A percentile compares a stretch with the other conserved stretches of the same genome.
These are phyloP conservation scores for Zygaena filipendulae DNA, from an alignment of 2,888 invertebrate genomes.

Conservation along the genomic window DNA sequence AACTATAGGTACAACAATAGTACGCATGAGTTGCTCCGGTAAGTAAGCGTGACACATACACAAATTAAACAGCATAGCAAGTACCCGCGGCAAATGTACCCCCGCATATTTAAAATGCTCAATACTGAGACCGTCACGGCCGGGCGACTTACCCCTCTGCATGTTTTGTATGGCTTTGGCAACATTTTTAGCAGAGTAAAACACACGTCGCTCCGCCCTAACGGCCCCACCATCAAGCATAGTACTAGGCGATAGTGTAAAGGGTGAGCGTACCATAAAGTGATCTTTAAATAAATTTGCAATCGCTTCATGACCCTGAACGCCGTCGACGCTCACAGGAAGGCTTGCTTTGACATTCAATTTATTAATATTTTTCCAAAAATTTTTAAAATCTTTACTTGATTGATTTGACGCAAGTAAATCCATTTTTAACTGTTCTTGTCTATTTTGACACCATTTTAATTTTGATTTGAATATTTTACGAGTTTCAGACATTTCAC, in stretches of 20 bases:
- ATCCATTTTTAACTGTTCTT: no score
- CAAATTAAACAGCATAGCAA: no score
- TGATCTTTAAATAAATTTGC: conserved; percentile 1
- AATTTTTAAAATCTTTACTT: conserved; percentile 4
- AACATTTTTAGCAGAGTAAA: not conserved
- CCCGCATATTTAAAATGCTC: conserved; percentile 8
- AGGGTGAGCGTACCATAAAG: not conserved
- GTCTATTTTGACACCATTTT: no score
- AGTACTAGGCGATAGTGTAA: not conserved
- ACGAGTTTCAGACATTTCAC: conserved; percentile 4
- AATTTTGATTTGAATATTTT: conserved; percentile 6
- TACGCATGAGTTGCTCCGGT: no score
- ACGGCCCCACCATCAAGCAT: conserved; percentile 1
- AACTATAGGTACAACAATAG: no score
- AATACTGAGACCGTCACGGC: conserved; percentile 6
- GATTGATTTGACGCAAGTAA: no score
- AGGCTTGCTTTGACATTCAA: conserved; percentile 6
- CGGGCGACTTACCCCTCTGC: conserved; percentile 4
- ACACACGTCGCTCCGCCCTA: not conserved
- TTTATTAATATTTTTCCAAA: conserved; percentile 9
- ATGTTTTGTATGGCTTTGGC: conserved; percentile 1
- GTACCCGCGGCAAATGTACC: no score
- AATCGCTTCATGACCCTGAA: no score
- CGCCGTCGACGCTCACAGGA: conserved; percentile 5
- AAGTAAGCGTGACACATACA: no score